Conservation (phyloP, 2,113 vertebrate species). For the Nothobranchius kuhntae region DNA sequence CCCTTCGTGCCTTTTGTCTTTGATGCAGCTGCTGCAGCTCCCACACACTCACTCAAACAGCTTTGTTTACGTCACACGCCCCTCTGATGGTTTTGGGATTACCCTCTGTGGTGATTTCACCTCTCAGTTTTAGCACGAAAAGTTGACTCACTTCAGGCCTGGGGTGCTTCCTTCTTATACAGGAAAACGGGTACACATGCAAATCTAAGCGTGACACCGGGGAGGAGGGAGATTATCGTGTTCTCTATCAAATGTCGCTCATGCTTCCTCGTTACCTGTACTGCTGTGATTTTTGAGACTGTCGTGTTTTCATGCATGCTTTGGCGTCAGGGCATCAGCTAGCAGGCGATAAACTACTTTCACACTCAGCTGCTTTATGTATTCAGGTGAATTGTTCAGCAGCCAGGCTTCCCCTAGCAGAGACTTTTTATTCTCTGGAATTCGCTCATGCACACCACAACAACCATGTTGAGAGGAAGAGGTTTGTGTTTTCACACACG, state of each 20-base stretch:
- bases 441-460: slow-evolving; percentile 8
- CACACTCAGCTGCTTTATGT: slow-evolving; percentile 30
- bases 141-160: slow-evolving; percentile 2
- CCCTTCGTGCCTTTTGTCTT: not conserved
- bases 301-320: slow-evolving; percentile 6
- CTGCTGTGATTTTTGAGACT: not conserved
- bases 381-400: slow-evolving; percentile 20
- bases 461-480: slow-evolving; percentile 52
- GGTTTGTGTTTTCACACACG: not conserved
- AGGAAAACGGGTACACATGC: slow-evolving; percentile 7
- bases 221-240: slow-evolving; percentile 27
- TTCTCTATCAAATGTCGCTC: slow-evolving; percentile 14
- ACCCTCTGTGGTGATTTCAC: slow-evolving; percentile 9
- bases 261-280: slow-evolving; percentile 19
- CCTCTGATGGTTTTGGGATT: slow-evolving; percentile 19
- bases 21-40: not conserved
- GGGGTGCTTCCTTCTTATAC: not conserved
- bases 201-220: not conserved
- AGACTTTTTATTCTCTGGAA: slow-evolving; percentile 50
- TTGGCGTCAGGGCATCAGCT: not conserved
- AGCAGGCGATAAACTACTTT: not conserved
- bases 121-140: not conserved
- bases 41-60: slow-evolving; percentile 2
- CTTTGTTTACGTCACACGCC: slow-evolving; percentile 15
- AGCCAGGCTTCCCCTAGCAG: not conserved